Evolutionary conservation across 1,140 invertebrate genomes (phyloP).

Genomic region (Octopus bimaculoides): DNA sequence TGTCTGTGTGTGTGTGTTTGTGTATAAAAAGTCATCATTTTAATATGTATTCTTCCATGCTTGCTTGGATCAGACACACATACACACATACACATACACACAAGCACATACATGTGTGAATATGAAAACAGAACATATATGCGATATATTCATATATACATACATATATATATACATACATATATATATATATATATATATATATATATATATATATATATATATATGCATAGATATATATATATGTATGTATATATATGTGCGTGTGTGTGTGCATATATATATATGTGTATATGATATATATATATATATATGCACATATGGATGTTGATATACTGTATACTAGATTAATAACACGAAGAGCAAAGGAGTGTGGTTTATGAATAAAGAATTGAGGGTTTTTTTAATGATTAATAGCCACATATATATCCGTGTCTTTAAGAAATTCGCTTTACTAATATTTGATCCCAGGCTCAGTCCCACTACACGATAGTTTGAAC

Average conservation of each 20-base stretch:
- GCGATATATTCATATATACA: neutral
- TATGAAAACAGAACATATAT: no score
- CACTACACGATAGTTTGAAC: no score
- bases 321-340: no score
- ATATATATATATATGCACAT: neutral
- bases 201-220: constrained; percentile 1
- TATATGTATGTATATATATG: constrained; percentile 6
- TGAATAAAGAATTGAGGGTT: no score
- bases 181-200: neutral
- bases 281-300: neutral
- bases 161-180: neutral
- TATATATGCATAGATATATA: constrained; percentile 3
- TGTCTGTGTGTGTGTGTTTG: neutral
- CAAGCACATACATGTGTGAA: no score
- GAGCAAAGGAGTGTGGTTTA: no score
- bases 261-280: neutral
- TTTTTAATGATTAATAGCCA: no score
- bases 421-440: no score
- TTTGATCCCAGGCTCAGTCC: no score
- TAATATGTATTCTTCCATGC: neutral
- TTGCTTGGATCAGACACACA: neutral
- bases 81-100: neutral
- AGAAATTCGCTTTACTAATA: no score
- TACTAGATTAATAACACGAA: no score
- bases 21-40: neutral